Evolutionary conservation across 2,113 vertebrate species (phyloP).

Genomic region (Lucifuga dentata): DNA sequence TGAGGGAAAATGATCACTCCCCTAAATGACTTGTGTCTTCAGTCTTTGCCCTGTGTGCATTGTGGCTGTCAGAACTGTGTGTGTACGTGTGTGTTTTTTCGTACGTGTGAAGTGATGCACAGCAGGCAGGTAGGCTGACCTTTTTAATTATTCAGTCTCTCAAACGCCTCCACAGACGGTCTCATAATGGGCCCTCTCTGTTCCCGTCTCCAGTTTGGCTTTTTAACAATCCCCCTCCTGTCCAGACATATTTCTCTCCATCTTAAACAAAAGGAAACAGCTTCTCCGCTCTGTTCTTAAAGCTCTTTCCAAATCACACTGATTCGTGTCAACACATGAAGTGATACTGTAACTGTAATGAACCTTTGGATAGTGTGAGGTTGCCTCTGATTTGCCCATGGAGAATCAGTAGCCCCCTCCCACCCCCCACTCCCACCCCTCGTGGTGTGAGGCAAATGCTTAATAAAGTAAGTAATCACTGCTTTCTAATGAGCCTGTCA

Average conservation of each 20-base stretch:
- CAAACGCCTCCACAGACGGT: constrained; percentile 62
- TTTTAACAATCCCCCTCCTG: constrained; percentile 22
- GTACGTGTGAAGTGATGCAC: constrained; percentile 47
- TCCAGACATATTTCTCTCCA: constrained; percentile 40
- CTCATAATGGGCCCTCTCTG: not conserved
- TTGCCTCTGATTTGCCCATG: constrained; percentile 13
- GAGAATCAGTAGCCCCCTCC: constrained; percentile 4
- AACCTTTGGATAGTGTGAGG: constrained; percentile 28
- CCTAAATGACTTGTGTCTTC: constrained; percentile 62
- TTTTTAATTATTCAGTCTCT: constrained; percentile 84
- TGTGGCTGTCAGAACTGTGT: constrained; percentile 33
- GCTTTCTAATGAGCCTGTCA: constrained; percentile 63
- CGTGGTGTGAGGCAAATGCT: constrained; percentile 6
- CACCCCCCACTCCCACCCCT: too few relatives aligned
- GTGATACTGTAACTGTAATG: constrained; percentile 21
- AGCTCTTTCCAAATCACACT: constrained; percentile 20
- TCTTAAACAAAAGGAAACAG: constrained; percentile 36
- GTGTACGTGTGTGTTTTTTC: constrained; percentile 1
- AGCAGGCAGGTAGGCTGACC: constrained; percentile 80
- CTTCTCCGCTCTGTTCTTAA: constrained; percentile 8
- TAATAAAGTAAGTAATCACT: constrained; percentile 65
- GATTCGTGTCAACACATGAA: constrained; percentile 36
- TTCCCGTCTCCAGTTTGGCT: constrained; percentile 39
- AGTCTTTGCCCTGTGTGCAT: constrained; percentile 51
- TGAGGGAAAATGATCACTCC: constrained; percentile 68